Conservation (phyloP, 2,888 invertebrate genomes). For the Clivina fossor region DNA sequence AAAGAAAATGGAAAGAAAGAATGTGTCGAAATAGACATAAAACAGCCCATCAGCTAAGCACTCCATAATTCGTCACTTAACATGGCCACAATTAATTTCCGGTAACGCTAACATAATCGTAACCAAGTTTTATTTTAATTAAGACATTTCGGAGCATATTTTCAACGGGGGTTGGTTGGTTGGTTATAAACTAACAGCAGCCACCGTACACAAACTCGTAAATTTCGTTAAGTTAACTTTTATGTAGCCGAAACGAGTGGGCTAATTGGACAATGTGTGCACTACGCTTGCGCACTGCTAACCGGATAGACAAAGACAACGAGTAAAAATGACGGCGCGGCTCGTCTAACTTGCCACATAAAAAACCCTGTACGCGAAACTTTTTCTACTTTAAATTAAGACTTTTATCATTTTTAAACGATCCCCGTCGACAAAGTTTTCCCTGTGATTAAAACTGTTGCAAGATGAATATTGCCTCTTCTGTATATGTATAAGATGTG, state of each 20-base stretch:
- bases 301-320: too few species aligned
- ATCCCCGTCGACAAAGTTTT: conserved; percentile 22
- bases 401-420: conserved; percentile 35
- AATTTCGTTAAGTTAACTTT: conserved; percentile 13
- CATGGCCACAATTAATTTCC: not conserved
- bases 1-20: not conserved
- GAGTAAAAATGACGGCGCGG: not conserved
- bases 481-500: too few species aligned
- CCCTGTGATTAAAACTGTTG: conserved; percentile 13
- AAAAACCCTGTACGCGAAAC: conserved; percentile 31
- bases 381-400: conserved; percentile 38
- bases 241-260: conserved; percentile 11
- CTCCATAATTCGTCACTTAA: not conserved
- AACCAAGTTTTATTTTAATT: not conserved
- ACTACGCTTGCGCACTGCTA: not conserved
- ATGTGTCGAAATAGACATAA: not conserved
- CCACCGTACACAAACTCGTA: not conserved
- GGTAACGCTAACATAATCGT: not conserved
- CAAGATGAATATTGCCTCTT: too few species aligned
- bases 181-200: not conserved
- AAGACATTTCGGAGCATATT: not conserved
- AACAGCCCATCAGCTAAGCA: not conserved
- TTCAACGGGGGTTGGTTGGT: not conserved
- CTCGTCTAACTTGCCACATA: conserved; percentile 1
- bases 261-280: conserved; percentile 18